Evolutionary conservation across 1,140 invertebrate species (phyloP), one percentile per base, ranked within the genome.

Genomic region (Aphaenogaster floridana): DNA sequence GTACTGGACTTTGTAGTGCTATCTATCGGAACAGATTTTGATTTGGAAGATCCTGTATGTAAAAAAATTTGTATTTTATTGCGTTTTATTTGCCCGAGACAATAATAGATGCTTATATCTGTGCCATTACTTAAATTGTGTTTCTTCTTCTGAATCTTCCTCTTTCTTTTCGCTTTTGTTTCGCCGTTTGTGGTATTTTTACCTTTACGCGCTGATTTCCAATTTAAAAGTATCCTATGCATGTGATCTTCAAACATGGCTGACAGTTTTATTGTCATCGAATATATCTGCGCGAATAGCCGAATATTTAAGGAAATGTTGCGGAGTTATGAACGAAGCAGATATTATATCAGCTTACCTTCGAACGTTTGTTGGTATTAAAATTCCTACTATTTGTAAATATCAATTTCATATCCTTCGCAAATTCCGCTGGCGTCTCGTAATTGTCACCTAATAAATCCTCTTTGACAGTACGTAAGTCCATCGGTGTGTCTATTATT

Each of bases 381-480:
- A 98, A 99, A 90, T 97, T 97, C 92, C 97, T 97, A 64, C 98
- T 99, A 96, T 99, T 99, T 86, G 96, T 95, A 96, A 99, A 99
- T 89, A 99, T 98, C 42, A 98, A 96, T 78, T 97, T 96, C 93
- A 99, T 97, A 95, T 99, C 99, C 95, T 98, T 97, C 81, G 97
- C 97, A 95, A 99, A 98, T 91, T 99, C 97, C 28, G 95, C 89
- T 6, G 98, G 98, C 83, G 96, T 96, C 61, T 97, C 95, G 94
- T 99, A 99, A 88, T 97, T 96, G 54, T 97, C 97, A n/a, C 96
- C 97, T 36, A 96, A 93, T 21, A 99, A 95, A 91, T 98, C 97
- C 93, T 98, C 97, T 84, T 97, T 96, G 0, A 99, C 97, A 0
- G 97, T 98, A 79, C 97, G 96, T 78, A 99, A 95, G 96, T 99